These are phyloP conservation scores for Lutraria rhynchaena DNA, from an alignment of 1,140 invertebrate genomes.

Conservation along the genomic window DNA sequence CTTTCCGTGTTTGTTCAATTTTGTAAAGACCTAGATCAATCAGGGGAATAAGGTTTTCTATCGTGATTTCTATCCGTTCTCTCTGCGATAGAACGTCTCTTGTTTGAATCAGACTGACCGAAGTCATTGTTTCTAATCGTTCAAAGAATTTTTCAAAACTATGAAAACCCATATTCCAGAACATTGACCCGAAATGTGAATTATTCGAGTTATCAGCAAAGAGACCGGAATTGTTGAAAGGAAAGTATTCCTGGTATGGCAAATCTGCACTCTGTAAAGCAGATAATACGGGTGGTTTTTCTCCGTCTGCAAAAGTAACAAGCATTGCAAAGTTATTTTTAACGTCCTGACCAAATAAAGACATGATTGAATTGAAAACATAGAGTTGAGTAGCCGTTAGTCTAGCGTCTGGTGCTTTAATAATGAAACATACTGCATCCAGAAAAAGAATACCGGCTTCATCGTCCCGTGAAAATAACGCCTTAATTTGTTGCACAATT, in stretches of 20 bases:
- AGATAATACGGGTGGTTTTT: slow-evolving; percentile 48
- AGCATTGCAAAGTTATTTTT: slow-evolving; percentile 61
- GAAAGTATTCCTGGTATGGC: neutral
- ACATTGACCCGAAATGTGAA: neutral
- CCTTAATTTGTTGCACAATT: slow-evolving; percentile 55
- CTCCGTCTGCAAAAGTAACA: slow-evolving; percentile 65
- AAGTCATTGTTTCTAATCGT: neutral
- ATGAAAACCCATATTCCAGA: slow-evolving; percentile 11
- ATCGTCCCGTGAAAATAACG: slow-evolving; percentile 36
- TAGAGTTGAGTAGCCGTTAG: slow-evolving; percentile 48
- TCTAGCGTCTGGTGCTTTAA: slow-evolving; percentile 43
- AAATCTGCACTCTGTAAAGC: neutral
- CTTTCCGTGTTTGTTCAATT: neutral
- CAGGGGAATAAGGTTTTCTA: neutral
- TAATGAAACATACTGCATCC: slow-evolving; percentile 60
- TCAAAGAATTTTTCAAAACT: slow-evolving; percentile 6
- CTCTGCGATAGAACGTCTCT: slow-evolving; percentile 41
- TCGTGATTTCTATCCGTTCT: neutral
- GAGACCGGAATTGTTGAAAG: slow-evolving; percentile 43
- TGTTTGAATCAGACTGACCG: slow-evolving; percentile 52
- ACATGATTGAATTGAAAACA: slow-evolving; percentile 65
- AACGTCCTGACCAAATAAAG: slow-evolving; percentile 66
- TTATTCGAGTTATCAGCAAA: neutral
- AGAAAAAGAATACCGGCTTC: slow-evolving; percentile 46
- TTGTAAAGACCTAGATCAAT: neutral